Base-by-base conservation (phyloP, 2,888 invertebrate species). In the Penaeus monodon region DNA sequence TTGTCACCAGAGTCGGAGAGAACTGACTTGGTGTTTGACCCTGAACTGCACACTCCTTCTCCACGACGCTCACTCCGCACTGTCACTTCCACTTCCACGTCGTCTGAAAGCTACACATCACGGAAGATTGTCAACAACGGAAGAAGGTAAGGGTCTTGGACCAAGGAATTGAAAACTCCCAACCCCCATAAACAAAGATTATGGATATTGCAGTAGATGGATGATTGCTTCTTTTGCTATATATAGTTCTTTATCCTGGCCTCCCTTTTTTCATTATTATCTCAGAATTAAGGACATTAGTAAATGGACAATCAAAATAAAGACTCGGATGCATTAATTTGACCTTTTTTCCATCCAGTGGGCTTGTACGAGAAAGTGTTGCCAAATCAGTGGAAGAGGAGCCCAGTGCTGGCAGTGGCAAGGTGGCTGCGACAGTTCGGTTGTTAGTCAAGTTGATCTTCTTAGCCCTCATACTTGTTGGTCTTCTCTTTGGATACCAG, bases 41-140 rank as follows among this genome's bases (percentile, higher is more conserved):
- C 86, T 66, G 86, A 87, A 38, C 27, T 68, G 38, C 86, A 87
- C 57, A 87, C 86, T 20, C 86, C 86, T 6, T 87, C 86, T 33
- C 86, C 86, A 12, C 86, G 86, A 44, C 86, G 73, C 73, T 83
- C 83, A 17, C 73, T 87, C 24, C 86, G 86, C 49, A 82, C 86
- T 38, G 79, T 87, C 49, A 74, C 83, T n/a, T 87, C 86, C 38
- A 76, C 76, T 14, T 17, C 17, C 6, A 77, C 77, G 4, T 49
- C 81, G 57, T 81, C 86, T 20, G 81, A 81, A 24, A 68, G 76
- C 66, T 20, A 38, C 38, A 77, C 76, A 27, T 44, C 64, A 38
- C 57, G 76, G 44, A 81, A 57, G 33, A 27, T 77, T 38, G 27
- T 87, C 78, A 87, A 87, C 44, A 87, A 87, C 27, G 79, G 86